Conservation (phyloP, 2,797 vertebrate genomes). For the Aplochiton taeniatus region DNA sequence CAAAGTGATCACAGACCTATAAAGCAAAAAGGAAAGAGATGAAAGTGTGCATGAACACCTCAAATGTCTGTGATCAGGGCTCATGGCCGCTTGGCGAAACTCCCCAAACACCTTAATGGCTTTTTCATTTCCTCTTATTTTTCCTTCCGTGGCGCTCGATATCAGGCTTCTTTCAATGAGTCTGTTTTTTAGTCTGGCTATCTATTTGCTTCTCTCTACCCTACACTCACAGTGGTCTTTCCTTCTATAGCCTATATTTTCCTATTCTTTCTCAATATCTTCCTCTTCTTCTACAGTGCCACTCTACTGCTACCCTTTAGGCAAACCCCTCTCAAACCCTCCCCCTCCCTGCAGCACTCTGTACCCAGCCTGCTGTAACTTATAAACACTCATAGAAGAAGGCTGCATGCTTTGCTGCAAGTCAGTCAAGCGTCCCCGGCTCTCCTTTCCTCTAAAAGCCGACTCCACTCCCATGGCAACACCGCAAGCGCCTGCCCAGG, state of each 20-base stretch:
- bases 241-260: conserved; percentile 14
- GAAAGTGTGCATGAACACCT: conserved; percentile 5
- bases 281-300: no score
- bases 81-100: not conserved
- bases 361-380: not conserved
- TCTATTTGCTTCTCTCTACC: not conserved
- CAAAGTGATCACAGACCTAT: conserved; percentile 9
- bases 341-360: not conserved
- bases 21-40: not conserved
- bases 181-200: no score
- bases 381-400: conserved; percentile 27
- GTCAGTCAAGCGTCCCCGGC: conserved; percentile 48
- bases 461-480: not conserved
- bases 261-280: not conserved
- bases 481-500: conserved; percentile 17
- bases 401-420: conserved; percentile 55
- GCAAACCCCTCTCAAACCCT: not conserved
- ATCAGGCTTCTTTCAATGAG: no score
- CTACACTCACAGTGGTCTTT: conserved; percentile 10
- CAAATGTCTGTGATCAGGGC: not conserved
- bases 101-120: not conserved
- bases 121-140: not conserved
- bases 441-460: conserved; percentile 48
- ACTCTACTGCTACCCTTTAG: no score
- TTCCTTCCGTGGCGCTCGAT: no score